These are phyloP conservation scores for Physella acuta DNA, from an alignment of 1,140 invertebrate genomes.

Conservation along the genomic window DNA sequence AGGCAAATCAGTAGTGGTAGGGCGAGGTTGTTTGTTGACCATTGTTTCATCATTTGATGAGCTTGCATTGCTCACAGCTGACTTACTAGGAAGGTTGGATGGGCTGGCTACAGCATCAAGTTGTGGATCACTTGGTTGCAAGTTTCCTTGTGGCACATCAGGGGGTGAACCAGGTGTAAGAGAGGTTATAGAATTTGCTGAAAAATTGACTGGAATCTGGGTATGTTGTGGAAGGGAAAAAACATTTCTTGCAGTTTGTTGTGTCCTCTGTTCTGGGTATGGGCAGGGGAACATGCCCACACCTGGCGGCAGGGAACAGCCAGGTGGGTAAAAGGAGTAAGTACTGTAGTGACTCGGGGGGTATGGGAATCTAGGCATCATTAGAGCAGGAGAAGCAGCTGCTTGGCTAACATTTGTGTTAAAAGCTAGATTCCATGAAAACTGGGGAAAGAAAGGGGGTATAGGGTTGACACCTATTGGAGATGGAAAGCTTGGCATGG, in stretches of 20 bases:
- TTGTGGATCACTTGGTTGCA: background rate
- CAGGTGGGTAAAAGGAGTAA: slow-evolving; percentile 8
- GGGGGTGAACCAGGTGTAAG: background rate
- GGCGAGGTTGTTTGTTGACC: too few species aligned
- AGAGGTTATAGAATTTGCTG: too few species aligned
- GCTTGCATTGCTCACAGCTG: background rate
- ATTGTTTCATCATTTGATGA: background rate
- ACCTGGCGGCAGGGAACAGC: background rate
- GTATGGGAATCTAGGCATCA: slow-evolving; percentile 19
- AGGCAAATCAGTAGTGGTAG: background rate
- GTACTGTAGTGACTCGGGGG: slow-evolving; percentile 15
- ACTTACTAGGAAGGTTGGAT: background rate
- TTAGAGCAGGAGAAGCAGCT: background rate
- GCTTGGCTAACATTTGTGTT: background rate
- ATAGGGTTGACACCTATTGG: too few species aligned
- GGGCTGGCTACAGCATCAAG: background rate
- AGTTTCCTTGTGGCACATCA: background rate
- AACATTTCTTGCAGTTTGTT: too few species aligned
- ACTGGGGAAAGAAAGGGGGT: background rate
- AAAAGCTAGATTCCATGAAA: background rate
- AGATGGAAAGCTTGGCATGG: too few species aligned
- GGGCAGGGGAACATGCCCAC: slow-evolving; percentile 17
- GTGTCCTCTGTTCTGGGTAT: too few species aligned
- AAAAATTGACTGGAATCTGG: too few species aligned
- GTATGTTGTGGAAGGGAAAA: too few species aligned